Percentiles rank a stretch among this genome's conserved stretches.
These are phyloP conservation scores for Drosophila prolongata DNA, from an alignment of 2,888 invertebrate genomes.

Conservation along the genomic window DNA sequence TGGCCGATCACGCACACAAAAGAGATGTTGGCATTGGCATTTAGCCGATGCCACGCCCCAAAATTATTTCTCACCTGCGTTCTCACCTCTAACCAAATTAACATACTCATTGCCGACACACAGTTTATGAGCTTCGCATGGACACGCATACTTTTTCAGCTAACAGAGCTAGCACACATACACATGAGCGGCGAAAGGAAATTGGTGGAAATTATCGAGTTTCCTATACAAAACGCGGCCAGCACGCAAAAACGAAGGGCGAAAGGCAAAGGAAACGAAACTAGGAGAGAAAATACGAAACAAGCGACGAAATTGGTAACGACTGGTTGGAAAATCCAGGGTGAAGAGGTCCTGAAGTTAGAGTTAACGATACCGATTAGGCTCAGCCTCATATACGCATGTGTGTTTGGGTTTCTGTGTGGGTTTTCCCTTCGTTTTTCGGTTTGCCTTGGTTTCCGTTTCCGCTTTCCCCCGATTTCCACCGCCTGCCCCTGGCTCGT, in stretches of 20 bases:
- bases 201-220: constrained; percentile 79
- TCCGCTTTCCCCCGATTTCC: constrained; percentile 14
- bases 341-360: constrained; percentile 15
- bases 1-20: constrained; percentile 29
- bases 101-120: constrained; percentile 68
- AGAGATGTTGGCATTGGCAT: constrained; percentile 21
- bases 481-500: constrained; percentile 21
- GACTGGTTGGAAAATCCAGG: constrained; percentile 19
- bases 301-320: constrained; percentile 37
- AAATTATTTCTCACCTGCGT: constrained; percentile 65
- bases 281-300: constrained; percentile 30
- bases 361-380: constrained; percentile 69
- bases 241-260: constrained; percentile 63
- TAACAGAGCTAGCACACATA: constrained; percentile 21
- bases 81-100: constrained; percentile 52
- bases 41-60: constrained; percentile 58
- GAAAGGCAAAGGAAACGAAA: constrained; percentile 18
- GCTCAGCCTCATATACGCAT: constrained; percentile 1
- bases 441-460: constrained; percentile 50
- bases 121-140: constrained; percentile 61
- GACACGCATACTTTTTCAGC: constrained; percentile 60
- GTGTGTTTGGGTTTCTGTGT: constrained; percentile 23
- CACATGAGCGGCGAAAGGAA: constrained; percentile 59
- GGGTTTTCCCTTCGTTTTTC: constrained; percentile 30
- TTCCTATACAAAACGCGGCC: constrained; percentile 77